Evolutionary conservation across 2,797 vertebrate genomes (phyloP), one percentile per base, ranked within the genome.

Genomic region (Arnoldichthys spilopterus): DNA sequence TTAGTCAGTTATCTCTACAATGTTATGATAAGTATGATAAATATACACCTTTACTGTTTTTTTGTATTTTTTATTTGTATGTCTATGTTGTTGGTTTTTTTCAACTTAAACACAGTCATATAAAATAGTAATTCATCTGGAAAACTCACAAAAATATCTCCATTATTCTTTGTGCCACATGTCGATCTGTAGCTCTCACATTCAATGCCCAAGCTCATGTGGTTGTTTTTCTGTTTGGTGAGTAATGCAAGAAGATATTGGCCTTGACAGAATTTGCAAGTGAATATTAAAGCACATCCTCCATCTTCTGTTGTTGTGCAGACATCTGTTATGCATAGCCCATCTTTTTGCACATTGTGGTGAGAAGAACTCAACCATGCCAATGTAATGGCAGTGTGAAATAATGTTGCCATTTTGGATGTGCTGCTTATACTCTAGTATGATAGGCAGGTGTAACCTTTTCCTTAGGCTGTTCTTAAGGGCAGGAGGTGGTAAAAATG

Each of bases 211-310:
- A 45, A 45, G 11, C 12, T 45, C 43, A 45, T 64, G 34, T n/a
- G 72, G 66, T 56, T 77, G 54, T 32, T 61, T 77, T 79, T 58
- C 30, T 59, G 20, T 78, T 77, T 78, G 67, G 66, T 86, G 83
- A 86, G 85, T 85, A 83, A 85, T 83, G 82, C 72, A 78, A 80
- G 76, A 74, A 83, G 63, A 51, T 80, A 85, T 82, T 81, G 76
- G 70, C 70, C 66, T 8, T 78, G 85, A 81, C 85, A 83, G 72
- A 78, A 76, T 70, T 77, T 72, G 61, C 81, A 56, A 64, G 37
- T 59, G 54, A 54, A 53, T 83, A 77, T 73, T 78, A 69, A 66
- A 78, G 82, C 76, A 70, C 70, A 80, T 84, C 37, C 67, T 63
- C 56, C 72, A 53, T 72, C 62, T 77, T 54, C 45, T 51, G 59